Percentiles rank a stretch among this genome's conserved stretches.
These are phyloP conservation scores for Uria aalge DNA, from an alignment of 2,113 vertebrate genomes.

Conservation along the genomic window DNA sequence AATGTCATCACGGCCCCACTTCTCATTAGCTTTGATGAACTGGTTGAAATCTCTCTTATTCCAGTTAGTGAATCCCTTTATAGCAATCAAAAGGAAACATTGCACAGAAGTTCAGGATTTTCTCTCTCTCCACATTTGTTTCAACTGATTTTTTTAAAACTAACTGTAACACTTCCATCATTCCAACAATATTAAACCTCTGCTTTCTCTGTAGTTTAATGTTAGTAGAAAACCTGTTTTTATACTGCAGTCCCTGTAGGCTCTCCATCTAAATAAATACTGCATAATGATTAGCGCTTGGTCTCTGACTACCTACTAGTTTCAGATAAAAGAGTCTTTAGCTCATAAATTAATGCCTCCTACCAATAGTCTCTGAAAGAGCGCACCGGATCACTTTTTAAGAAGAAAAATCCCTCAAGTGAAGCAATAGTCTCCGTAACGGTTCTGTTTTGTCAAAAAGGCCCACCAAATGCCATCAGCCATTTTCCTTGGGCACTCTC, in stretches of 20 bases:
- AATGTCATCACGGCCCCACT: conserved; percentile 98
- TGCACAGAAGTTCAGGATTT: neutral
- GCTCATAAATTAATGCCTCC: neutral
- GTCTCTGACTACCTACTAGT: neutral
- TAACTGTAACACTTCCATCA: neutral
- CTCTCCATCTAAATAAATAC: neutral
- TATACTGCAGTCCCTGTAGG: neutral
- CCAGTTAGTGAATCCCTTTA: conserved; percentile 97
- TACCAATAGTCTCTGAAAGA: neutral
- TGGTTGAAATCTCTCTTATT: conserved; percentile 99
- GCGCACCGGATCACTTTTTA: neutral
- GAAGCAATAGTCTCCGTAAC: neutral
- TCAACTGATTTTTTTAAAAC: neutral
- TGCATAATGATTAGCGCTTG: neutral
- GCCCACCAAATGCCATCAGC: neutral
- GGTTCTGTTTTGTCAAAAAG: neutral
- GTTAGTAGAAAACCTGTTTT: neutral
- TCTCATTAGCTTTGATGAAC: conserved; percentile 99
- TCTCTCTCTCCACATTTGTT: neutral
- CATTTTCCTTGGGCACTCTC: neutral
- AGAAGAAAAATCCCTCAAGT: neutral
- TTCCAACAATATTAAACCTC: neutral
- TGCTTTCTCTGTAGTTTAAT: neutral
- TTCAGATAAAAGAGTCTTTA: neutral
- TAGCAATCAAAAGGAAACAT: conserved; percentile 13